Evolutionary conservation across 2,797 vertebrate species (phyloP).

Genomic region (Bovichtus diacanthus): DNA sequence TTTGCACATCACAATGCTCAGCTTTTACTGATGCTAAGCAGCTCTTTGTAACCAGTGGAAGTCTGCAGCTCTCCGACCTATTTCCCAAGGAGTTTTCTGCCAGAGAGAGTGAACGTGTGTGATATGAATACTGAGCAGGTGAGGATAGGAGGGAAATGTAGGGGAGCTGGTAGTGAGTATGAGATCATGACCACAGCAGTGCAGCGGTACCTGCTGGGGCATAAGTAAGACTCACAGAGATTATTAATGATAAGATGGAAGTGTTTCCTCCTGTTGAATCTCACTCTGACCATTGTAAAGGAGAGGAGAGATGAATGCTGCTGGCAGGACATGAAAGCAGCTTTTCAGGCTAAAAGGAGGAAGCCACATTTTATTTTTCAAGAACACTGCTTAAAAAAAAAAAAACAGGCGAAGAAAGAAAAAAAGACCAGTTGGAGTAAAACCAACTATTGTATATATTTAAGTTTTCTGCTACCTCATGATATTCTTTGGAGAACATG

Average conservation of each 20-base stretch:
- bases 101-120: constrained; percentile 30
- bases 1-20: constrained; percentile 43
- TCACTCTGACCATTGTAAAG: constrained; percentile 6
- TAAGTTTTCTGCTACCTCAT: not conserved
- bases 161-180: constrained; percentile 13
- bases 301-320: constrained; percentile 38
- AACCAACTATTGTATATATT: not conserved
- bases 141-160: constrained; percentile 26
- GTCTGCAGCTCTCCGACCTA: constrained; percentile 42
- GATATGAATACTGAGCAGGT: constrained; percentile 75
- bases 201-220: constrained; percentile 47
- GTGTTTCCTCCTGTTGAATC: constrained; percentile 43
- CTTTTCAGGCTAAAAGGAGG: not conserved
- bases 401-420: not conserved
- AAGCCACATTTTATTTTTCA: not conserved
- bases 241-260: constrained; percentile 61
- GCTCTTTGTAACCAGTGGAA: constrained; percentile 50
- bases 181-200: constrained; percentile 53
- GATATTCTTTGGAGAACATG: not conserved
- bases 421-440: not conserved
- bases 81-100: constrained; percentile 64
- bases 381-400: not conserved
- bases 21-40: constrained; percentile 48
- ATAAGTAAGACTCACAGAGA: constrained; percentile 54
- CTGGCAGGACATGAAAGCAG: constrained; percentile 5